Base-by-base conservation (phyloP, 2,113 vertebrate species). In the Ptychochromis oligacanthus region DNA sequence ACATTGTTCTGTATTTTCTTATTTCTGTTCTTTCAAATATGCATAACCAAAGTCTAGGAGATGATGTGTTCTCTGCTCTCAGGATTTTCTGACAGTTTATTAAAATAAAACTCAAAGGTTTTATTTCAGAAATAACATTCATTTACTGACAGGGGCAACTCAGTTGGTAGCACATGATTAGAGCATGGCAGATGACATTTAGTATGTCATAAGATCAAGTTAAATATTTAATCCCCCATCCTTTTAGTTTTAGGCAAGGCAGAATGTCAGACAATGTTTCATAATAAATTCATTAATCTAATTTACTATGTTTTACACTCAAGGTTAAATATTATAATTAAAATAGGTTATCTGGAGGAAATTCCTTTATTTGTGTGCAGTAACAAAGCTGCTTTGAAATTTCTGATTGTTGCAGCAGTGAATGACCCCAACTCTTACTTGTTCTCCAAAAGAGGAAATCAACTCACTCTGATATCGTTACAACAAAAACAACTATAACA, bases 161-260 rank as follows among this genome's bases (percentile, higher is more conserved):
- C 1, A 22, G 31, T 31, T 72, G 18, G 62, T 62, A 78, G 59
- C 67, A 75, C 55, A 59, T 57, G 31, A 59, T 62, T 76, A 17
- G 34, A 49, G 28, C 5, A 56, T 26, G 31, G 40, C 7, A 49
- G 54, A 59, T 78, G 77, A 81, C 79, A 75, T 87, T 89, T 70
- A 65, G 13, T 49, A 56, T 59, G 58, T 83, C 59, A 81, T 22
- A 58, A 85, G 59, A 70, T 20, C 12, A 85, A 83, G 9, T 79
- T 64, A 76, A 85, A 87, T 83, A 81, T 83, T 87, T 85, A 82
- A 84, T 84, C 49, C 17, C n/a, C 14, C 18, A 64, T 54, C 70
- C 5, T 79, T 76, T 76, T 72, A 75, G 60, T 72, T 85, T 81
- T 75, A 79, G 75, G 57, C 72, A 81, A 84, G 56, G 52, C 40